A percentile compares a stretch with the other conserved stretches of the same genome.
Conservation (phyloP, 2,888 invertebrate species). For the Hirtodrosophila duncani region DNA sequence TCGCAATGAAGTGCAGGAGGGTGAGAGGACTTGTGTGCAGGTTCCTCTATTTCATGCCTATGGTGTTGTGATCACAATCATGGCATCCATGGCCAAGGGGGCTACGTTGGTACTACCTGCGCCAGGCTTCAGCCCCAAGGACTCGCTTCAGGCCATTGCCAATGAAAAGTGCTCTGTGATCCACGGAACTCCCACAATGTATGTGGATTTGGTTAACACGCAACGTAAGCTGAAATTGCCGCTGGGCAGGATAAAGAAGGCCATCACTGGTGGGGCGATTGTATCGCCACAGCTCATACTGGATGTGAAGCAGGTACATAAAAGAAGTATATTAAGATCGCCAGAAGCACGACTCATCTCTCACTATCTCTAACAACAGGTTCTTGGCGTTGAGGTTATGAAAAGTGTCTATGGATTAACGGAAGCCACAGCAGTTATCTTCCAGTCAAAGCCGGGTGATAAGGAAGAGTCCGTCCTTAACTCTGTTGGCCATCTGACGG, state of each 20-base stretch:
- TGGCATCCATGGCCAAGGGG: constrained; percentile 82
- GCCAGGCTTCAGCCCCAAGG: constrained; percentile 81
- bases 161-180: constrained; percentile 85
- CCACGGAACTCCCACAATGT: constrained; percentile 93
- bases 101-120: constrained; percentile 82
- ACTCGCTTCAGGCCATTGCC: constrained; percentile 82
- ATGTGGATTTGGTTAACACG: constrained; percentile 84
- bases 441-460: constrained; percentile 80
- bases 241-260: constrained; percentile 79
- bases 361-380: too few species aligned
- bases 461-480: constrained; percentile 76
- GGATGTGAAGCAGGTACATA: too few species aligned
- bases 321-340: too few species aligned
- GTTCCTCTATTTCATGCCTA: constrained; percentile 91
- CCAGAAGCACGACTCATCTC: too few species aligned
- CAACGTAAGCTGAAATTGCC: constrained; percentile 79
- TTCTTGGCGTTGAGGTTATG: constrained; percentile 79
- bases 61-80: constrained; percentile 83
- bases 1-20: constrained; percentile 78
- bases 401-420: constrained; percentile 82
- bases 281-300: constrained; percentile 82
- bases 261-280: constrained; percentile 86
- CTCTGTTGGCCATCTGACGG: constrained; percentile 80
- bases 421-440: constrained; percentile 80
- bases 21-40: constrained; percentile 80